Evolutionary conservation across 1,140 invertebrate species (phyloP).

Genomic region (Globodera rostochiensis): DNA sequence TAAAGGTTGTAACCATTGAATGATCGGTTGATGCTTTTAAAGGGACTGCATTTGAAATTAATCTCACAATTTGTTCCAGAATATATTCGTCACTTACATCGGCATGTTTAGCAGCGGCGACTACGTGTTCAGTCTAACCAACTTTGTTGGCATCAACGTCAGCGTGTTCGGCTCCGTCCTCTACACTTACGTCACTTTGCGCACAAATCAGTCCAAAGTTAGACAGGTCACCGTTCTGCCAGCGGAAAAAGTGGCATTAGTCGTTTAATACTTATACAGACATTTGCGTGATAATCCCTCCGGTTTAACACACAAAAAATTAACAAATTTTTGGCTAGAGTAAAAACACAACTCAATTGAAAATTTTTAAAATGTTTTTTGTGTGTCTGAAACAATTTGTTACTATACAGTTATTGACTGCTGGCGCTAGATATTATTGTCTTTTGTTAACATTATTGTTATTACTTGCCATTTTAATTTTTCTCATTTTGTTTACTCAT

Average conservation of each 20-base stretch:
- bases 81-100: constrained; percentile 70
- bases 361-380: too few relatives aligned
- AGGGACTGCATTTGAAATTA: neutral
- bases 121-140: constrained; percentile 87
- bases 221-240: constrained; percentile 1
- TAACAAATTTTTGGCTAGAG: too few relatives aligned
- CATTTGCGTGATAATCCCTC: neutral
- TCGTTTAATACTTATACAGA: neutral
- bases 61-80: constrained; percentile 72
- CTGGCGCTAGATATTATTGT: too few relatives aligned
- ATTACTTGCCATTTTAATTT: too few relatives aligned
- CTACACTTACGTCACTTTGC: constrained; percentile 65
- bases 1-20: constrained; percentile 72
- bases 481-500: too few relatives aligned
- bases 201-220: constrained; percentile 40
- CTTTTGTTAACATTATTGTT: too few relatives aligned
- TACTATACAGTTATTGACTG: too few relatives aligned
- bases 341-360: too few relatives aligned
- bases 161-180: constrained; percentile 63
- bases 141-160: constrained; percentile 91
- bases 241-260: neutral
- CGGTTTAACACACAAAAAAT: neutral
- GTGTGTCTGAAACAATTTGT: too few relatives aligned
- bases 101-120: constrained; percentile 97
- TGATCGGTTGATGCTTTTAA: constrained; percentile 23